Conservation (phyloP, 2,797 vertebrate genomes). For the Apodemus agrarius region DNA sequence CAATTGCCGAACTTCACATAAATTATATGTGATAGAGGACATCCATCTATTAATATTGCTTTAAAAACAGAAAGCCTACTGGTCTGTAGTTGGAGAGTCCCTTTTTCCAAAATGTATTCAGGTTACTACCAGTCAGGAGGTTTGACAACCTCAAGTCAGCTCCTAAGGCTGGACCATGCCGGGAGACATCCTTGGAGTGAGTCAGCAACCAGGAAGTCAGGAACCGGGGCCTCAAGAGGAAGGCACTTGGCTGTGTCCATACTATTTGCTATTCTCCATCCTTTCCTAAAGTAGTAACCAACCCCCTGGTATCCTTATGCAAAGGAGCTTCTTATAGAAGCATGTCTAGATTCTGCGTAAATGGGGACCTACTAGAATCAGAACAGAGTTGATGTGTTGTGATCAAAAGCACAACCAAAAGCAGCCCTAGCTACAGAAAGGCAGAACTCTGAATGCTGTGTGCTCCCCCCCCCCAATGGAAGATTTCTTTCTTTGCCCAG, state of each 20-base stretch:
- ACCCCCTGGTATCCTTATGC: neutral
- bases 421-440: neutral
- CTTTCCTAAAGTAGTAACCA: neutral
- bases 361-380: neutral
- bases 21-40: conserved; percentile 32
- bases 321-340: neutral
- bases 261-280: neutral
- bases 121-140: neutral
- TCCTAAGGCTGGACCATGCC: neutral
- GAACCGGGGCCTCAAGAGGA: neutral
- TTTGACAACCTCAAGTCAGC: neutral
- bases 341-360: neutral
- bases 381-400: neutral
- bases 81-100: neutral
- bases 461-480: neutral
- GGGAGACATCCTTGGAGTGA: neutral
- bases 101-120: neutral
- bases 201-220: neutral
- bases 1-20: conserved; percentile 33
- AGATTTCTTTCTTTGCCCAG: neutral
- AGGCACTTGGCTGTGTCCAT: no score
- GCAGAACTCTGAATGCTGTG: neutral
- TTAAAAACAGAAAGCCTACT: neutral
- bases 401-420: neutral
- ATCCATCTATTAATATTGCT: conserved; percentile 14